These are phyloP conservation scores for Falco biarmicus DNA, from an alignment of 2,797 vertebrate genomes.

Conservation along the genomic window DNA sequence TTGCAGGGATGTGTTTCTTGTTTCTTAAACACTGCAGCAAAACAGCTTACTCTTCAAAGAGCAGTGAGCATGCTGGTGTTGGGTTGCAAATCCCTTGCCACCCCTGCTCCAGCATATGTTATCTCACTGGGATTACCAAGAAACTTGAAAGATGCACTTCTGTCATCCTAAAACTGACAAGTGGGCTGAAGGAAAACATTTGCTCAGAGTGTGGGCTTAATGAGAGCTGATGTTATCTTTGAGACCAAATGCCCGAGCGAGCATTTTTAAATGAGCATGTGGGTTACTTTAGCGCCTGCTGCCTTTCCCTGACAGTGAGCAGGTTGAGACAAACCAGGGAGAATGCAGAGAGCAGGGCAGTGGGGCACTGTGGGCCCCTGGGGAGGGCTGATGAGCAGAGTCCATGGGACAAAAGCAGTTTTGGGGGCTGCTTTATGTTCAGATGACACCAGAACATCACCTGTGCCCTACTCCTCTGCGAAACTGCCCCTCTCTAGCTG, in stretches of 20 bases:
- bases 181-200: conserved; percentile 56
- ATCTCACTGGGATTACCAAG: conserved; percentile 40
- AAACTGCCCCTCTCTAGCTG: neutral
- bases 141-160: conserved; percentile 39
- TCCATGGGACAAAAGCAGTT: neutral
- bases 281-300: neutral
- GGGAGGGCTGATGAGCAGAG: neutral
- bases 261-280: neutral
- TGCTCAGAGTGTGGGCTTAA: neutral
- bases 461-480: neutral
- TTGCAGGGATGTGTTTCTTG: neutral
- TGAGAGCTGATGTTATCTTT: conserved; percentile 59
- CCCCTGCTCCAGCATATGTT: conserved; percentile 1
- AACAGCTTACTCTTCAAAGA: conserved; percentile 36
- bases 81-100: conserved; percentile 47
- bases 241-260: neutral
- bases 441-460: neutral
- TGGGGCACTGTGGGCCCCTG: fast-evolving
- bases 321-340: neutral
- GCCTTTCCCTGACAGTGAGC: neutral
- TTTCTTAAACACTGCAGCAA: neutral
- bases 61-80: neutral
- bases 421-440: neutral
- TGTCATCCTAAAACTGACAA: conserved; percentile 52
- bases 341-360: neutral